These are phyloP conservation scores for Oreocharis arfaki DNA, from an alignment of 2,113 vertebrate species.

Conservation along the genomic window DNA sequence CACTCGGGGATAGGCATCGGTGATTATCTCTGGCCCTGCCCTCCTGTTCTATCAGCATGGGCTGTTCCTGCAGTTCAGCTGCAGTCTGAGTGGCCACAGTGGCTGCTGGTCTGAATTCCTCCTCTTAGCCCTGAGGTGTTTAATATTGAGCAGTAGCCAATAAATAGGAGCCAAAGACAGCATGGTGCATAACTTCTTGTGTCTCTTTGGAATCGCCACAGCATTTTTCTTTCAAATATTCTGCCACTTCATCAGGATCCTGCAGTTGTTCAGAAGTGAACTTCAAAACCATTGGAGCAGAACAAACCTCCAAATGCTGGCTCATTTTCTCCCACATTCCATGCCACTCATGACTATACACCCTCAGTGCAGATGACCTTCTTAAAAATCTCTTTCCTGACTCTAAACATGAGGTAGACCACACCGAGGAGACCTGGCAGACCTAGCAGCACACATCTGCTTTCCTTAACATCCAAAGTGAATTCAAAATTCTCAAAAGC, in stretches of 20 bases:
- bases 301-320: neutral
- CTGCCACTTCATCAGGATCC: neutral
- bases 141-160: neutral
- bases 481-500: neutral
- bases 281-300: neutral
- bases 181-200: neutral
- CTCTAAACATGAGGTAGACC: neutral
- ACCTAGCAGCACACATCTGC: no score
- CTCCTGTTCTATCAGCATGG: neutral
- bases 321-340: neutral
- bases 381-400: neutral
- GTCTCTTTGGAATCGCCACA: neutral
- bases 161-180: neutral
- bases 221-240: neutral
- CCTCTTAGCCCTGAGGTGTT: neutral
- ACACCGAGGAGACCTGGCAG: neutral
- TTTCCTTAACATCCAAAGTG: neutral
- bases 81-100: neutral
- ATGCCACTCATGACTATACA: neutral
- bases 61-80: neutral
- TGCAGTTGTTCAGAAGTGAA: neutral
- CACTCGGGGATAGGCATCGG: neutral
- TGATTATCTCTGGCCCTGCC: neutral
- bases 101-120: neutral
- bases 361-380: neutral